Evolutionary conservation across 2,113 vertebrate genomes (phyloP).

Genomic region (Turnix velox): DNA sequence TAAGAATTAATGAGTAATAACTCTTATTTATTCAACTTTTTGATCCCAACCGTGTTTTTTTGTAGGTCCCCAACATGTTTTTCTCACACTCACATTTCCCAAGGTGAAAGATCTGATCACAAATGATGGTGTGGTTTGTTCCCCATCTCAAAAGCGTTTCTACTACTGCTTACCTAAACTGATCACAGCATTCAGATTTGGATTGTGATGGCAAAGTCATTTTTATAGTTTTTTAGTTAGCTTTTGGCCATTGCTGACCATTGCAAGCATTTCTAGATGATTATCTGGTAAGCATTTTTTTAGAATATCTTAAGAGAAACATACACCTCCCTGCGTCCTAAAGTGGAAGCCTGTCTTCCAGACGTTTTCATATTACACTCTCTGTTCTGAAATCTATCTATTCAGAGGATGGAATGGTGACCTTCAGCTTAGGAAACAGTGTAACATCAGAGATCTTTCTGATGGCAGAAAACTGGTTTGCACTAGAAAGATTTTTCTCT

Average conservation of each 20-base stretch:
- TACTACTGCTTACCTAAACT: background rate
- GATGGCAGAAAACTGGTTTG: background rate
- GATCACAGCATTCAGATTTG: background rate
- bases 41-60: background rate
- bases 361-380: background rate
- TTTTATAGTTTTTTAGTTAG: background rate
- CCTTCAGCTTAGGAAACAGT: background rate
- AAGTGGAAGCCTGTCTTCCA: background rate
- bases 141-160: background rate
- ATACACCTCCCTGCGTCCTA: background rate
- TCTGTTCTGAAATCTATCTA: background rate
- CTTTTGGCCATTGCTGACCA: background rate
- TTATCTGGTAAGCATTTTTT: background rate
- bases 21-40: background rate
- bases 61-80: background rate
- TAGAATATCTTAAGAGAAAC: background rate
- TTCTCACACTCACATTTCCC: background rate
- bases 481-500: background rate
- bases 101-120: background rate
- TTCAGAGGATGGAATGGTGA: background rate
- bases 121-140: accelerated
- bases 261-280: background rate
- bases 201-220: background rate
- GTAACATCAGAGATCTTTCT: background rate
- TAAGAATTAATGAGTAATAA: background rate